Conservation (phyloP, 2,113 vertebrate species). For the Callopanchax toddi region DNA sequence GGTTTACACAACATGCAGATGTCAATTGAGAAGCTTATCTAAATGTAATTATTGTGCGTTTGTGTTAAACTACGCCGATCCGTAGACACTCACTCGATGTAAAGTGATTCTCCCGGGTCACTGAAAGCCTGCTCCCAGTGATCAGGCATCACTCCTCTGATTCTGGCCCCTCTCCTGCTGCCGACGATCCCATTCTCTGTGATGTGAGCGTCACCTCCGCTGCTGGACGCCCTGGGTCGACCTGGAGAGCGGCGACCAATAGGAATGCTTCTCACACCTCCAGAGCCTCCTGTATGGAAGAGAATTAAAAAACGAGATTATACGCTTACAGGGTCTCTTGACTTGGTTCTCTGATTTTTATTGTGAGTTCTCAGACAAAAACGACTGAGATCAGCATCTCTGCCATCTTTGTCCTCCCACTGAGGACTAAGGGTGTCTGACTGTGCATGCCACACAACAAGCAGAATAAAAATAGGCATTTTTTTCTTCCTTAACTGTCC, state of each 20-base stretch:
- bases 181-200: slow-evolving; percentile 68
- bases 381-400: slow-evolving; percentile 65
- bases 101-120: slow-evolving; percentile 77
- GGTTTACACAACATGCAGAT: too few relatives aligned
- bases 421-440: slow-evolving; percentile 49
- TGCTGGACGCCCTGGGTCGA: slow-evolving; percentile 72
- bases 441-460: slow-evolving; percentile 37
- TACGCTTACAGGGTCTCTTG: neutral
- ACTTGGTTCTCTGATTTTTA: slow-evolving; percentile 30
- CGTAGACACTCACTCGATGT: slow-evolving; percentile 73
- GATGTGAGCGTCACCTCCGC: slow-evolving; percentile 63
- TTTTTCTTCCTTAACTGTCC: slow-evolving; percentile 46
- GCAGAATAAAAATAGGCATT: too few relatives aligned
- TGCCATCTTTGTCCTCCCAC: slow-evolving; percentile 36
- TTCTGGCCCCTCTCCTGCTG: slow-evolving; percentile 52
- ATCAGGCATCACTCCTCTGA: slow-evolving; percentile 67
- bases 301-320: neutral
- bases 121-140: slow-evolving; percentile 83
- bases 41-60: neutral
- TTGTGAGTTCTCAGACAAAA: slow-evolving; percentile 41
- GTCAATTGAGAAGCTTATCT: too few relatives aligned
- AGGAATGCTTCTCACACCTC: slow-evolving; percentile 67
- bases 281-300: slow-evolving; percentile 71
- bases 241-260: slow-evolving; percentile 63
- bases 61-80: neutral